Conservation (phyloP, 2,113 vertebrate species). For the Rutilus rutilus region DNA sequence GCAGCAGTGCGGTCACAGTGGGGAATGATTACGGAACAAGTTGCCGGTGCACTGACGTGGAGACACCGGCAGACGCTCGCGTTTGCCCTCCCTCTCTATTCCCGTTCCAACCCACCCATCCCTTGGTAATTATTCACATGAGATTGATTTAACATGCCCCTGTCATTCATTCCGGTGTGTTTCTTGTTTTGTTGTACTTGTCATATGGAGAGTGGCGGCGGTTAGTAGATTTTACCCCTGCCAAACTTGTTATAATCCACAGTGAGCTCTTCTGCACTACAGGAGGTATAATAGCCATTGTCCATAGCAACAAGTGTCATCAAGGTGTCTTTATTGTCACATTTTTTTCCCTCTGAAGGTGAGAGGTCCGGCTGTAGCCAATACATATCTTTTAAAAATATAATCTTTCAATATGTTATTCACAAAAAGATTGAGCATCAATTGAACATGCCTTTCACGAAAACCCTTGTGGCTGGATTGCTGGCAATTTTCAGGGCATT, state of each 20-base stretch:
- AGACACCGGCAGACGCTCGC: conserved; percentile 54
- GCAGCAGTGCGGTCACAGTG: conserved; percentile 70
- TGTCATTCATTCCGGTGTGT: conserved; percentile 10
- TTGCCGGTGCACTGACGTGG: conserved; percentile 64
- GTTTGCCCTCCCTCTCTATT: conserved; percentile 28
- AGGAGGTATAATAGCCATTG: neutral
- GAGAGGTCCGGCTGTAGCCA: neutral
- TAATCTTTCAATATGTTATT: neutral
- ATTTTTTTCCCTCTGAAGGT: neutral
- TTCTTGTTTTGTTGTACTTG: neutral
- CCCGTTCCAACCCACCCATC: neutral
- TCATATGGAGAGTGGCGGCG: neutral
- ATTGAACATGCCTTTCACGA: neutral
- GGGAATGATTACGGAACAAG: conserved; percentile 76
- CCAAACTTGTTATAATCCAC: neutral
- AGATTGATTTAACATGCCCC: conserved; percentile 27
- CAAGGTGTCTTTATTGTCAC: neutral
- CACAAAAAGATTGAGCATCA: neutral
- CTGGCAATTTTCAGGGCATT: conserved; percentile 23
- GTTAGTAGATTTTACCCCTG: neutral
- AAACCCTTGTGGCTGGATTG: conserved; percentile 3
- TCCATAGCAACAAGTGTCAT: neutral
- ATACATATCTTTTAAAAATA: neutral
- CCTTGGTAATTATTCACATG: conserved; percentile 13
- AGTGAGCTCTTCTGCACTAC: neutral